Conservation (phyloP, 2,888 invertebrate species). For the Laspeyria flexula region DNA sequence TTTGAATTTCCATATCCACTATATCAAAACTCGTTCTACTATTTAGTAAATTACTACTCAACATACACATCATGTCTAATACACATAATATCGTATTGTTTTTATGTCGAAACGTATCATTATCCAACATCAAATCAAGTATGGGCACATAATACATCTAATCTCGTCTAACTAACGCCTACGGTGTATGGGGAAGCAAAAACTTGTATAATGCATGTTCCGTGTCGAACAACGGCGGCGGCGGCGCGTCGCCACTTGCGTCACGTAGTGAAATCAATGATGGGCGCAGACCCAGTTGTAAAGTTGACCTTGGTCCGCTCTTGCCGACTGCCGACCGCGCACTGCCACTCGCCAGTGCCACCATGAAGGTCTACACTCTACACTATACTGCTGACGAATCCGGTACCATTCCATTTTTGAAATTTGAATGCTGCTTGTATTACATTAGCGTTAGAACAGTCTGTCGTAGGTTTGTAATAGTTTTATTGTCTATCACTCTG, state of each 20-base stretch:
- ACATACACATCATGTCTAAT: conserved; percentile 21
- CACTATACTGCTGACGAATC: conserved; percentile 34
- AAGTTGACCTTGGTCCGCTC: conserved; percentile 75
- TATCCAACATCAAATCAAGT: conserved; percentile 49
- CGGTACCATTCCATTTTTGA: conserved; percentile 41
- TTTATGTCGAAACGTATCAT: conserved; percentile 47
- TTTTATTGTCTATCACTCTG: neutral
- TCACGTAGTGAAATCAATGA: conserved; percentile 80
- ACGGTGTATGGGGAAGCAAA: conserved; percentile 56
- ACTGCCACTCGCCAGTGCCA: conserved; percentile 24
- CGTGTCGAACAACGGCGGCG: conserved; percentile 49
- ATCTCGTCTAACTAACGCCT: conserved; percentile 48
- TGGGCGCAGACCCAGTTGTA: conserved; percentile 74
- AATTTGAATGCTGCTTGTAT: conserved; percentile 33
- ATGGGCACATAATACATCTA: conserved; percentile 39
- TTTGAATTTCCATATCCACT: conserved; percentile 31
- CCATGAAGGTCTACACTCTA: conserved; percentile 50
- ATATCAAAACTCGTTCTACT: conserved; percentile 27
- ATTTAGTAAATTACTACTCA: conserved; percentile 26
- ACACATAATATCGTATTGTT: conserved; percentile 40
- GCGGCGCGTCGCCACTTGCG: conserved; percentile 62
- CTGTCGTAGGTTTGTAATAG: conserved; percentile 20
- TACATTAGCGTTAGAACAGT: conserved; percentile 23
- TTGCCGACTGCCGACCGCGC: conserved; percentile 38
- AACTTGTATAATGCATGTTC: conserved; percentile 62